Base-by-base conservation (phyloP, 1,140 invertebrate genomes). In the Tetragnatha versicolor region DNA sequence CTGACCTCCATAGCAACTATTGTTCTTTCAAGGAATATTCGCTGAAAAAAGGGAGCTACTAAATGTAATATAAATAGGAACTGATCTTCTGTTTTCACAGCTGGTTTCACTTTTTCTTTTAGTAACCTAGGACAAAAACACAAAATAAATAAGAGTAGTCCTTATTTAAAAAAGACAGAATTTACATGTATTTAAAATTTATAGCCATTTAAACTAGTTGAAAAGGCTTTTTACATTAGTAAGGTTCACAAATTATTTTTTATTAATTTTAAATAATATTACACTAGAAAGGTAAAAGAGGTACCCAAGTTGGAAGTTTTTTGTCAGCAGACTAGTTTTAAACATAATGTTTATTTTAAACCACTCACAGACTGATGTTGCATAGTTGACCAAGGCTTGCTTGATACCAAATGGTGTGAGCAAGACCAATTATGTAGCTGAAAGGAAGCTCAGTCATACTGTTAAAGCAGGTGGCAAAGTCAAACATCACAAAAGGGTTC, bases 41-140 rank as follows among this genome's bases (percentile, higher is more conserved):
- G 88, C 81, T 92, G 94, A 47, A 97, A 86, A 83, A 95, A 96
- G 61, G 95, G 95, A 0, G 93, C 94, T 79, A 98, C 91, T 42
- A 98, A 87, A 85, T 98, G 96, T 83, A 94, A 97, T 2, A 98
- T 87, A 83, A 93, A 97, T 29, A 98, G 86, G 47, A 97, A 89
- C 85, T 98, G 96, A 69, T 93, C 92, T 85, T 98, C 96, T 14
- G 92, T 95, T 76, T 89, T 90, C 2, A 98, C 91, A 53, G 93
- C 89, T 0, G 91, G 90, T 39, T 92, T 91, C 4, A 97, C 85
- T 81, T 92, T 92, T 75, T 95, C 93, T 84, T 93, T 93, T 0
- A 97, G 89, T 83, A 96, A 94, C 80, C 93, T 94, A 83, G 78
- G 85, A 83, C 68, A n/a, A n/a, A n/a, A n/a, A n/a, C n/a, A n/a